Evolutionary conservation across 30 jellyfish, hydroid and myxozoan genomes (phyloP).

Genomic region (Clytia hemisphaerica): DNA sequence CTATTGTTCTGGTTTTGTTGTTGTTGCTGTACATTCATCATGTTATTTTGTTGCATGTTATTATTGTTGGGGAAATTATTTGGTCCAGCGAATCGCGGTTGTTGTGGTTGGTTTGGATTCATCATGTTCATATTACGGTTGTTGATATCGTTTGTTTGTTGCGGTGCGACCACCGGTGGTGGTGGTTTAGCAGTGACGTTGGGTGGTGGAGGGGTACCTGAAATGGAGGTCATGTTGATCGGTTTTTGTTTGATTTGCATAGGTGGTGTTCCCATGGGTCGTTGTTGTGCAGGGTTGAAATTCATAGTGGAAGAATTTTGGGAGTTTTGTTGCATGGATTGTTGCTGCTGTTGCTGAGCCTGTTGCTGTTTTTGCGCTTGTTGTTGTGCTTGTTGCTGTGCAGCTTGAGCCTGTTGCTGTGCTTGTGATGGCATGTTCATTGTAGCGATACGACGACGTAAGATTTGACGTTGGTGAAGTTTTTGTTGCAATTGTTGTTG

Average conservation of each 20-base stretch:
- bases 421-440: constrained; percentile 55
- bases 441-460: constrained; percentile 96
- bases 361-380: constrained; percentile 66
- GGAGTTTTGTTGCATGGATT: constrained; percentile 36
- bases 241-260: constrained; percentile 13
- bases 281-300: constrained; percentile 58
- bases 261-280: constrained; percentile 45
- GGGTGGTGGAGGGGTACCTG: constrained; percentile 48
- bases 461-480: constrained; percentile 74
- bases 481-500: constrained; percentile 93
- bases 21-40: too few relatives aligned
- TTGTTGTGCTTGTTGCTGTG: constrained; percentile 47
- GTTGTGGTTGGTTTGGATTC: neutral
- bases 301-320: constrained; percentile 62
- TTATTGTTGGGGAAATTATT: constrained; percentile 37
- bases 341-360: constrained; percentile 58
- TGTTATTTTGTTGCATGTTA: constrained; percentile 18
- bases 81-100: constrained; percentile 39
- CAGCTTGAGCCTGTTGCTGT: constrained; percentile 45
- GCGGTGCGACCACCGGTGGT: constrained; percentile 1
- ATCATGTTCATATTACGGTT: neutral
- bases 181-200: constrained; percentile 9
- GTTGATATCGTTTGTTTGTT: neutral
- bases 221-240: neutral
- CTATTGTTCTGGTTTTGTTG: too few relatives aligned